Percentiles rank a stretch among this genome's conserved stretches.
These are phyloP conservation scores for Ectemnius lituratus DNA, from an alignment of 2,888 invertebrate genomes.

Conservation along the genomic window DNA sequence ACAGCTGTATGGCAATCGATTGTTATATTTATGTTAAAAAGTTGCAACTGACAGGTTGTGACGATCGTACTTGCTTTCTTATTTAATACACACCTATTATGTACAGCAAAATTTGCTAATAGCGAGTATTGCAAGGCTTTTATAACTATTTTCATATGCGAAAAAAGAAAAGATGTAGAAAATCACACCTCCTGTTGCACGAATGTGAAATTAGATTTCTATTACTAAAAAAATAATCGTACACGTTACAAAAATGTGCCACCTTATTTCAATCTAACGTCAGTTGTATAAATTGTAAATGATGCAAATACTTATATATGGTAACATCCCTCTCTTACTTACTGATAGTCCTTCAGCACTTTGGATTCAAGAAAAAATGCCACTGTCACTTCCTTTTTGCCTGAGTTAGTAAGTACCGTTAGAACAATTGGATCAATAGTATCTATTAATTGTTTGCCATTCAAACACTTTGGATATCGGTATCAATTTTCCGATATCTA, in stretches of 20 bases:
- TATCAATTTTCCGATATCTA: no score
- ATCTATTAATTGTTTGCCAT: no score
- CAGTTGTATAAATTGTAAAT: conserved; percentile 7
- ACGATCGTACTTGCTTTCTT: no score
- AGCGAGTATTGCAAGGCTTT: conserved; percentile 51
- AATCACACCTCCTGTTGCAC: conserved; percentile 14
- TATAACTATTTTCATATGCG: conserved; percentile 58
- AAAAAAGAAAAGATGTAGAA: conserved; percentile 50
- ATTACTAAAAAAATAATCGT: conserved; percentile 14
- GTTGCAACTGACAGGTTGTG: no score
- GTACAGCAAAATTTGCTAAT: not conserved
- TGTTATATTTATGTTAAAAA: no score
- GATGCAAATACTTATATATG: conserved; percentile 38
- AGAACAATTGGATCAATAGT: no score
- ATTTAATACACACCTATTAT: no score
- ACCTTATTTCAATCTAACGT: conserved; percentile 3
- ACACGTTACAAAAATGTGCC: conserved; percentile 20
- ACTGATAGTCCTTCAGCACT: conserved; percentile 26
- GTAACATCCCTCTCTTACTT: conserved; percentile 30
- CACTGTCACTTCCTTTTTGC: conserved; percentile 27
- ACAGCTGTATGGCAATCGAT: conserved; percentile 8
- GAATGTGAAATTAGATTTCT: conserved; percentile 12
- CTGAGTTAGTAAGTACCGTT: no score
- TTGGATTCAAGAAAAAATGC: conserved; percentile 29
- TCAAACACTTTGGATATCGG: no score